Base-by-base conservation (phyloP, 2,888 invertebrate species). In the Aphodius sticticus region DNA sequence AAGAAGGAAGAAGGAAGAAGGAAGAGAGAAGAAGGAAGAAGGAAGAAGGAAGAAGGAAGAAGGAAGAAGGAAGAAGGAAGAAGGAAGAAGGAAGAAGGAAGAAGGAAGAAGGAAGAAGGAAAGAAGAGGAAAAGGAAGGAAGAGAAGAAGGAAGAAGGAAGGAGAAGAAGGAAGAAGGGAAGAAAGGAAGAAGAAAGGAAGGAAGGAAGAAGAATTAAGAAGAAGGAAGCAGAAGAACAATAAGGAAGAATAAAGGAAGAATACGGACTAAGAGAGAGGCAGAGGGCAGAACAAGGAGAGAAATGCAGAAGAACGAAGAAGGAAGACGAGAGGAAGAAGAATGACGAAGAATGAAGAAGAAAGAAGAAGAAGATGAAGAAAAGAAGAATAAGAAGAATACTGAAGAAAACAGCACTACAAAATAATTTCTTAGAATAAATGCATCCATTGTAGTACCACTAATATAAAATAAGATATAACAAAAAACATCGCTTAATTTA, bases 81-180 rank as follows among this genome's bases (percentile, higher is more conserved):
- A 53, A 12, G 53, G n/a, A 53, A 53, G 53, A 53, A 53, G 53
- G 12, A 38, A 12, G 53, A 53, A 53, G 53, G 4, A 53, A 5
- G 53, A 53, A 53, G 53, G n/a, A 53, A 53, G 53, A 53, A 53
- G 53, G 53, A 53, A 53, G 53, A 53, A 53, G 53, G n/a, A 53
- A 53, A 5, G 53, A 53, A 53, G 53, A 53, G n/a, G n/a, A 53
- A 5, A 53, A 53, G 53, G 53, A 53, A 53, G 53, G 4, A 53
- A n/a, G n/a, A n/a, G 53, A 53, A 53, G 53, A 5, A 53, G 4
- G 53, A 53, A 53, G 53, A 53, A 53, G 53, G 53, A 53, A 53
- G 53, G 4, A 53, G 53, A 53, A 53, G 53, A 5, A 53, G 4
- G 53, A 53, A 53, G 53, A 53, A 53, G 53, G 53, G n/a, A 53